Conservation (phyloP, 2,888 invertebrate species). For the Nymphalis c-album region DNA sequence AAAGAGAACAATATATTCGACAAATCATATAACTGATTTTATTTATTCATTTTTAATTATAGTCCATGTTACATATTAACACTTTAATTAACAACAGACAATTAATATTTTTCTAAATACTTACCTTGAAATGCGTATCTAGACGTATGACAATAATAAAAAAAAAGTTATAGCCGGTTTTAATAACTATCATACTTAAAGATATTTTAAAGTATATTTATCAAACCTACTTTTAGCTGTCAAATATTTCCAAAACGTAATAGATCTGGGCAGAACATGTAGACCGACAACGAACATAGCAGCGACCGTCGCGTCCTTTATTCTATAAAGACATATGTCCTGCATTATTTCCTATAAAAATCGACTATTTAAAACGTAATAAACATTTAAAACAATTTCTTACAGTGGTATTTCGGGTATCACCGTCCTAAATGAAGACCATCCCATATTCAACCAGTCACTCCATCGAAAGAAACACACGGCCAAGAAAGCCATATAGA, state of each 20-base stretch:
- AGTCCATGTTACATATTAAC: no score
- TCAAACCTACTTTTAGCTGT: conserved; percentile 52
- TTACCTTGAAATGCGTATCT: no score
- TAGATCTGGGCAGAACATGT: conserved; percentile 53
- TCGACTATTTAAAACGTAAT: background rate
- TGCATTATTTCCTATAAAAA: no score
- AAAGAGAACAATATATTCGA: conserved; percentile 33
- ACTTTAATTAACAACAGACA: no score
- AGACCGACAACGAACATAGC: conserved; percentile 52
- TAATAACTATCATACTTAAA: no score
- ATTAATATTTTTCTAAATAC: no score
- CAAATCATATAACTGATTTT: background rate
- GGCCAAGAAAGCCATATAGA: conserved; percentile 39
- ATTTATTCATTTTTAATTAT: no score
- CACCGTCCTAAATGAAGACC: conserved; percentile 43
- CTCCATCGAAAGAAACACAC: conserved; percentile 51
- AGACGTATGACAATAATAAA: no score
- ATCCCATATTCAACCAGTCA: conserved; percentile 47
- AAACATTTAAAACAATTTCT: conserved; percentile 15
- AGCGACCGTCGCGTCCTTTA: conserved; percentile 57
- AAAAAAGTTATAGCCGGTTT: no score
- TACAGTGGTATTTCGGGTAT: conserved; percentile 46
- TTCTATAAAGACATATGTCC: conserved; percentile 41
- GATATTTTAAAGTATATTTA: background rate
- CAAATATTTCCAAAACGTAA: conserved; percentile 44